Evolutionary conservation across 1,140 invertebrate genomes (phyloP).

Genomic region (Lasioglossum baleicum): DNA sequence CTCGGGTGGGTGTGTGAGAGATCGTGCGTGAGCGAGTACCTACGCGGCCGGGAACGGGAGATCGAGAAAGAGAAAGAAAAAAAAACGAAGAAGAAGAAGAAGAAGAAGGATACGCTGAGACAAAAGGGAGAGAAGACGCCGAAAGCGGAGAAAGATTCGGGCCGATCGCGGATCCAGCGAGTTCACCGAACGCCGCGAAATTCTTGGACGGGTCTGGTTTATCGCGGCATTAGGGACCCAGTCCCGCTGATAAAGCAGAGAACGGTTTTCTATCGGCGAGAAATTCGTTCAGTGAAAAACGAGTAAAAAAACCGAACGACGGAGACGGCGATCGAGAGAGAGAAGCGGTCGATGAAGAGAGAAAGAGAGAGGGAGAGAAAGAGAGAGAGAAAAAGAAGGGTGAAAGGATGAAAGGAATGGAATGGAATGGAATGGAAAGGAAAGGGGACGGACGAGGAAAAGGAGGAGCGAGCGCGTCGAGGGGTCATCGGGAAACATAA

Average conservation of each 20-base stretch:
- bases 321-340: too few species aligned
- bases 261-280: slow-evolving; percentile 16
- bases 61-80: slow-evolving; percentile 6
- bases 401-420: slow-evolving; percentile 29
- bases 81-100: too few species aligned
- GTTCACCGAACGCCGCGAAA: slow-evolving; percentile 6
- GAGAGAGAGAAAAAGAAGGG: slow-evolving; percentile 34
- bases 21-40: slow-evolving; percentile 20
- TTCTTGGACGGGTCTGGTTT: background rate
- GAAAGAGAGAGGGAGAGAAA: too few species aligned
- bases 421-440: slow-evolving; percentile 20
- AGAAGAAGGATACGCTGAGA: slow-evolving; percentile 8
- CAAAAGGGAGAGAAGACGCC: slow-evolving; percentile 32
- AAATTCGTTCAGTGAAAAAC: slow-evolving; percentile 7
- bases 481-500: slow-evolving; percentile 73
- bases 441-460: slow-evolving; percentile 20
- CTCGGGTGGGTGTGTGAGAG: slow-evolving; percentile 12
- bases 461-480: slow-evolving; percentile 46
- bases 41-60: slow-evolving; percentile 7
- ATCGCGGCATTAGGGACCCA: background rate
- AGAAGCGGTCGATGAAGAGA: background rate
- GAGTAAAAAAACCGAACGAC: too few species aligned
- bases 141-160: slow-evolving; percentile 29
- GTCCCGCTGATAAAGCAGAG: background rate
- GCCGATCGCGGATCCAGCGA: slow-evolving; percentile 4